Base-by-base conservation (phyloP, 2,113 vertebrate species). In the Dasyurus viverrinus region DNA sequence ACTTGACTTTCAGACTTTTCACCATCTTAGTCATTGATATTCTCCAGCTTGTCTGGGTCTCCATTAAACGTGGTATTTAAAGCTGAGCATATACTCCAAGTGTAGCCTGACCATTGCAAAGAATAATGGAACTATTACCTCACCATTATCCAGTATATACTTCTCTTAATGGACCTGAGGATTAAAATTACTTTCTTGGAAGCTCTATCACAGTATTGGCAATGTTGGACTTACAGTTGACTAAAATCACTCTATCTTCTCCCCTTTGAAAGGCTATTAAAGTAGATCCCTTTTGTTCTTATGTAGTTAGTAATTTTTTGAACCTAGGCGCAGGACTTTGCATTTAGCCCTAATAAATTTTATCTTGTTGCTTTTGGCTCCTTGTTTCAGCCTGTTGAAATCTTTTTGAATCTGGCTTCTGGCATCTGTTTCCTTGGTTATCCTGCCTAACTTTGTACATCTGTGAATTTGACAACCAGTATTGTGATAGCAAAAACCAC, bases 401-500 rank as follows among this genome's bases (percentile, higher is more conserved):
- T 96, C 60, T 95, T 97, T 92, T 97, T 84, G 55, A 91, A 5
- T 96, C 96, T 95, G 95, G 95, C 91, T 92, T 97, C 54, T 95
- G 25, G 94, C 95, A 94, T 53, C 76, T 90, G 93, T 0, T 92
- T 96, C 95, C 93, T 89, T 93, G 93, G 47, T 96, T 96, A 94
- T 95, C 92, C 92, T 57, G 93, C 93, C 60, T 91, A 96, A 91
- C 84, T 95, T 11, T 94, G 25, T 90, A 26, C 91, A 96, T 90
- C 46, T 93, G 53, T 94, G 96, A 53, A 30, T 91, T 94, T 96
- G 91, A 36, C 91, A 92, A 97, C 57, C 92, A 93, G 54, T 93
- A 8, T 93, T 96, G 93, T 94, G 90, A 93, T 93, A 94, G 25
- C 90, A 90, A 93, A 94, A 97, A 8, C 12, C n/a, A 52, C 89